A percentile compares a stretch with the other conserved stretches of the same genome.
Conservation (phyloP, 2,797 vertebrate species). For the Rousettus madagascariensis region DNA sequence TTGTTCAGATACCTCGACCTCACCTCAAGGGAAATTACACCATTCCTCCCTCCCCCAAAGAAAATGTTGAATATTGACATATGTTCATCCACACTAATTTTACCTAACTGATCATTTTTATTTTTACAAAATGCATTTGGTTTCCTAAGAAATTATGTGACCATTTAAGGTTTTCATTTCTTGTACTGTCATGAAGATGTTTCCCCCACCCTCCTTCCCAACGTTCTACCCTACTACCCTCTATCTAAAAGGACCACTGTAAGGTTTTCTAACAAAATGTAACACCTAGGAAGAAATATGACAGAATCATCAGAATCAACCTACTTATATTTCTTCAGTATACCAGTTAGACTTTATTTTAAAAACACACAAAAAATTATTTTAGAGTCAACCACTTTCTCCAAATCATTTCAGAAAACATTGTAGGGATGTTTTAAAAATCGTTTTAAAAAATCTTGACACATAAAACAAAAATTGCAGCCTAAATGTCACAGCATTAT, state of each 20-base stretch:
- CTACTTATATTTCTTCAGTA: not conserved
- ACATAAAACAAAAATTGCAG: slow-evolving; percentile 47
- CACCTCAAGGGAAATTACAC: not conserved
- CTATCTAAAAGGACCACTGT: not conserved
- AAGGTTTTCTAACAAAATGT: not conserved
- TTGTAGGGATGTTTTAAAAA: slow-evolving; percentile 5
- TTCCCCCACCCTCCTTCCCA: not conserved
- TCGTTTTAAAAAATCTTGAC: slow-evolving; percentile 41
- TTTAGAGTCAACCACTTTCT: slow-evolving; percentile 41
- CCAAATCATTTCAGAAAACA: slow-evolving; percentile 37
- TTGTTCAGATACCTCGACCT: not conserved
- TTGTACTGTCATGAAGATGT: not conserved
- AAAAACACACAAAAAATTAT: slow-evolving; percentile 27
- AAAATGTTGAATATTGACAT: not conserved
- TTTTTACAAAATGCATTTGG: slow-evolving; percentile 15
- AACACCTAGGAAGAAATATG: not conserved
- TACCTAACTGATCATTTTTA: not conserved
- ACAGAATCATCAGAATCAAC: not conserved
- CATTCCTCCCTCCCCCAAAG: not conserved
- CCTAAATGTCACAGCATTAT: slow-evolving; percentile 61
- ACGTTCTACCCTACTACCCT: not conserved
- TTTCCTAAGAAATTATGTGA: not conserved
- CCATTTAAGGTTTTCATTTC: not conserved
- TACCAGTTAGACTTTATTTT: slow-evolving; percentile 6
- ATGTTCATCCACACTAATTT: not conserved